phyloP scores from a whole-genome alignment of 2,888 invertebrate genomes.

The Synergus umbraculus region DNA sequence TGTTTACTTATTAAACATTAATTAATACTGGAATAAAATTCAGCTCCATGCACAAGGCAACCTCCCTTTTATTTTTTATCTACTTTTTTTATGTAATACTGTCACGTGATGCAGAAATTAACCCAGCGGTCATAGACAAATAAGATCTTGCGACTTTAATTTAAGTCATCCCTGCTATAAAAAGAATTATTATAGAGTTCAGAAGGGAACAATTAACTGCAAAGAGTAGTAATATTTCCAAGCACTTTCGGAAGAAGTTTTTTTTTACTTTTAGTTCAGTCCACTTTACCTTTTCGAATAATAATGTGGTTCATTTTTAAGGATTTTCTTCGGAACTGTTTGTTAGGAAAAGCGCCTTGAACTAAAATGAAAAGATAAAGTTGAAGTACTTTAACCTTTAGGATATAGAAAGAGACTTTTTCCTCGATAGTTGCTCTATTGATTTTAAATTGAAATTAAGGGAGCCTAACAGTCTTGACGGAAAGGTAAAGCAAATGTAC shows the following conservation, averaged over 20 bases:
- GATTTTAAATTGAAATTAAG: constrained; percentile 21
- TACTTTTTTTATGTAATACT: too few species aligned
- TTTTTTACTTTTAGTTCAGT: neutral
- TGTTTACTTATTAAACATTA: neutral
- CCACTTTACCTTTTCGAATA: neutral
- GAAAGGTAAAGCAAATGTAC: neutral
- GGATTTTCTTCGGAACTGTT: neutral
- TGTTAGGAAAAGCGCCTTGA: constrained; percentile 20
- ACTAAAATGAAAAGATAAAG: constrained; percentile 18
- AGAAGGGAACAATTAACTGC: neutral
- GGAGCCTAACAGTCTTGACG: neutral
- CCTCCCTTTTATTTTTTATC: too few species aligned
- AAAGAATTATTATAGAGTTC: too few species aligned
- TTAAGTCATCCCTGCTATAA: too few species aligned
- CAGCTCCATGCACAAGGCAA: neutral
- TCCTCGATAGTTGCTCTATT: neutral
- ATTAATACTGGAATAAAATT: neutral
- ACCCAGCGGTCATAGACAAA: too few species aligned
- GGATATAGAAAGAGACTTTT: neutral
- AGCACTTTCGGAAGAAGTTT: neutral
- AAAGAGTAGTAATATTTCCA: neutral
- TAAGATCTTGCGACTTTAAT: too few species aligned
- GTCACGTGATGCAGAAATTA: too few species aligned
- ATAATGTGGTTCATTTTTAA: neutral
- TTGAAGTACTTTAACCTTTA: constrained; percentile 31